These are phyloP conservation scores for Rhea pennata DNA, from an alignment of 2,113 vertebrate genomes.

Conservation along the genomic window DNA sequence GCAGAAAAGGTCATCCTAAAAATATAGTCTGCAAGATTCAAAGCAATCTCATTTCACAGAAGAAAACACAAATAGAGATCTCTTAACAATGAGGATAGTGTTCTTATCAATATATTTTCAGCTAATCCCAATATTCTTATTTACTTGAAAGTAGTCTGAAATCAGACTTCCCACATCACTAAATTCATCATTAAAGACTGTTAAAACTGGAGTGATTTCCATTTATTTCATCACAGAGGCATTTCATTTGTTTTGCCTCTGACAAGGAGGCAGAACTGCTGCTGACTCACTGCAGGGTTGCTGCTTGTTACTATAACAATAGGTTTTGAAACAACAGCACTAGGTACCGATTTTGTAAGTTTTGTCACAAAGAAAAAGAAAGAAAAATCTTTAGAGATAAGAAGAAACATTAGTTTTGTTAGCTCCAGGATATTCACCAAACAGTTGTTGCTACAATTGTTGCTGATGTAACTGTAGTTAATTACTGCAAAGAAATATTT, in stretches of 20 bases:
- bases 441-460: not conserved
- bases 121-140: not conserved
- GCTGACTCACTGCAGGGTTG: not conserved
- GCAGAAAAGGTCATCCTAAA: not conserved
- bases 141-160: not conserved
- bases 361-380: not conserved
- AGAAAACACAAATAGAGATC: not conserved
- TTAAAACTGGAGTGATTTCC: not conserved
- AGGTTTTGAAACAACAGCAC: not conserved
- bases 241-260: not conserved
- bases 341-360: not conserved
- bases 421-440: not conserved
- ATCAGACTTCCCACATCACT: not conserved
- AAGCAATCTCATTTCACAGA: not conserved
- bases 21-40: not conserved
- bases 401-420: not conserved
- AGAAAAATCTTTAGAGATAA: not conserved
- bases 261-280: not conserved
- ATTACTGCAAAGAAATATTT: not conserved
- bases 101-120: not conserved
- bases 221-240: not conserved
- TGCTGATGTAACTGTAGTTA: not conserved
- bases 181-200: not conserved
- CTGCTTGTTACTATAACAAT: not conserved
- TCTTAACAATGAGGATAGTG: not conserved